phyloP scores from a whole-genome alignment of 2,888 invertebrate species.

The Leptinotarsa rubiginosa region DNA sequence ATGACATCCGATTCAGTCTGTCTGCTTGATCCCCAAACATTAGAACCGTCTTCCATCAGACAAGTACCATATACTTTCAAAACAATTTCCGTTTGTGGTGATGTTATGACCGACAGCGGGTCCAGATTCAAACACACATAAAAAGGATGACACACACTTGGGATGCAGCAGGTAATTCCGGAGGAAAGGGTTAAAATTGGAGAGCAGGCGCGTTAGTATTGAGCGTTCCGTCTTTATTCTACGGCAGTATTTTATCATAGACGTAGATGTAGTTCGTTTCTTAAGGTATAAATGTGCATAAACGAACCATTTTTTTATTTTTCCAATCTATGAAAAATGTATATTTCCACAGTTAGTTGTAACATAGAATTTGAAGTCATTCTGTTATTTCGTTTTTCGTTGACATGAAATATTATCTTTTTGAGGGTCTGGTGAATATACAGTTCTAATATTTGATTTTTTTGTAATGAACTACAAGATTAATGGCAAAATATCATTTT shows the following conservation, averaged over 20 bases:
- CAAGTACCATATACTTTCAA: not conserved
- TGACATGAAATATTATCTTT: too few species aligned
- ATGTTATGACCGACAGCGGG: not conserved
- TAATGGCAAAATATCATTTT: too few species aligned
- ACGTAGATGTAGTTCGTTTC: not conserved
- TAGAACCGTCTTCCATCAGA: not conserved
- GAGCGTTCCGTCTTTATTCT: constrained; percentile 47
- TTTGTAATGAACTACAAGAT: too few species aligned
- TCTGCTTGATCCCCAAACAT: not conserved
- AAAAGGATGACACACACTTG: not conserved
- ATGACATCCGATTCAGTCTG: not conserved
- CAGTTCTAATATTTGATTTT: too few species aligned
- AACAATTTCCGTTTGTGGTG: not conserved
- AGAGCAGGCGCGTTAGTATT: constrained; percentile 56
- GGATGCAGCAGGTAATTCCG: not conserved
- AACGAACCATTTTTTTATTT: not conserved
- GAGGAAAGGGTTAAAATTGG: constrained; percentile 27
- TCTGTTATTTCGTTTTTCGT: too few species aligned
- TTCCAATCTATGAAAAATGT: too few species aligned
- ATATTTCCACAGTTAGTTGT: too few species aligned
- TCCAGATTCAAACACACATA: not conserved
- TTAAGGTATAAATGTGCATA: not conserved
- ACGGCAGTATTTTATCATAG: not conserved
- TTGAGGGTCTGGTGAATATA: too few species aligned
- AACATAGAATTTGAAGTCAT: too few species aligned